Conservation (phyloP, 2,797 vertebrate genomes). For the Pipistrellus kuhlii region DNA sequence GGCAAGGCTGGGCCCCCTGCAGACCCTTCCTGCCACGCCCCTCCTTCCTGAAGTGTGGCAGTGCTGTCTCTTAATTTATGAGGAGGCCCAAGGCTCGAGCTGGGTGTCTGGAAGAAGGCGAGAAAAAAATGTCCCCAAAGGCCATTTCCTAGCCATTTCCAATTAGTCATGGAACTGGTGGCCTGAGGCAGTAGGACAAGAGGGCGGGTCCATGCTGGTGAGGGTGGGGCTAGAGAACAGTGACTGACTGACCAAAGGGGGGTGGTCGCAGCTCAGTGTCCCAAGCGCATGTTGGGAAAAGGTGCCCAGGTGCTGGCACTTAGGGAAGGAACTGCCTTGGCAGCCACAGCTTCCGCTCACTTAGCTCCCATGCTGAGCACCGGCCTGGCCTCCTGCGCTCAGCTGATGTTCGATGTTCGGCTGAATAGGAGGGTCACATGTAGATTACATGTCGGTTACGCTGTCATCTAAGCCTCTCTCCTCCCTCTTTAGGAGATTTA, state of each 20-base stretch:
- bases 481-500: conserved; percentile 24
- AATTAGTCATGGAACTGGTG: not conserved
- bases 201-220: not conserved
- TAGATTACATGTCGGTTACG: not conserved
- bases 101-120: not conserved
- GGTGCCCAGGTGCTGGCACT: not conserved
- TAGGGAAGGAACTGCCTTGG: not conserved
- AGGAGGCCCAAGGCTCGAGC: not conserved
- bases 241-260: not conserved
- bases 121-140: not conserved
- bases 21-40: not conserved
- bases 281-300: not conserved
- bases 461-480: not conserved
- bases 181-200: not conserved
- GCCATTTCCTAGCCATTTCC: not conserved
- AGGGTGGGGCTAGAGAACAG: not conserved
- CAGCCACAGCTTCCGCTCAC: not conserved
- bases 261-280: not conserved
- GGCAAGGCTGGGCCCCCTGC: not conserved
- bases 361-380: not conserved
- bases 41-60: not conserved
- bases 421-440: not conserved
- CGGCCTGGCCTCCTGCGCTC: not conserved
- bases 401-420: not conserved
- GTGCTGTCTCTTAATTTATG: not conserved